Percentiles rank a stretch among this genome's conserved stretches.
Evolutionary conservation across 2,113 vertebrate species (phyloP).

Genomic region (Nesoenas mayeri): DNA sequence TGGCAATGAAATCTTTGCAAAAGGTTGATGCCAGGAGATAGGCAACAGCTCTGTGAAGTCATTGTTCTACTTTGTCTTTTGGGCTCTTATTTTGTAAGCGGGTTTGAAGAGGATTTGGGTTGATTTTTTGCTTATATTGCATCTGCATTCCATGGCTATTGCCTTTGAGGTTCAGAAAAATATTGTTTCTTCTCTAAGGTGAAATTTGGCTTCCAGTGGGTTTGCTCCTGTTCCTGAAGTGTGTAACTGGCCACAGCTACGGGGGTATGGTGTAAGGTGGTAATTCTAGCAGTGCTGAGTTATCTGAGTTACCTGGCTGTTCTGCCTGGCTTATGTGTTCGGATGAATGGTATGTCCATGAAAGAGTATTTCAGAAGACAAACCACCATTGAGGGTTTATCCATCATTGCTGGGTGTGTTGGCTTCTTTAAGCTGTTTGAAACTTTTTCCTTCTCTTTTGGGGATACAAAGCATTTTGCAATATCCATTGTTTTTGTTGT

Average conservation of each 20-base stretch:
- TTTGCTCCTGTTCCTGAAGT: background rate
- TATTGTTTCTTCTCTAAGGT: background rate
- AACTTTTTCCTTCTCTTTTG: background rate
- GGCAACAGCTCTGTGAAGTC: background rate
- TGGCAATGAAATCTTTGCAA: background rate
- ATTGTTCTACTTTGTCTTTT: background rate
- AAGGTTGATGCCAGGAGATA: background rate
- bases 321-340: background rate
- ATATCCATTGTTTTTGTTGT: background rate
- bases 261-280: background rate
- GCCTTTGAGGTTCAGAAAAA: background rate
- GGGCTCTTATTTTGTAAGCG: background rate
- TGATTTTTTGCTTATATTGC: background rate
- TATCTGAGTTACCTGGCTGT: background rate
- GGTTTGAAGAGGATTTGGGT: background rate
- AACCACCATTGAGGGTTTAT: background rate
- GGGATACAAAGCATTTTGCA: background rate
- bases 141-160: background rate
- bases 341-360: background rate
- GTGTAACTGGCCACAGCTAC: background rate
- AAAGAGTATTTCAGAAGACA: background rate
- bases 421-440: background rate
- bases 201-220: background rate
- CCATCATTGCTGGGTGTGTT: background rate
- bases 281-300: background rate